Percentiles rank a stretch among this genome's conserved stretches.
Evolutionary conservation across 2,797 vertebrate species (phyloP).

Genomic region (Protonibea diacanthus): DNA sequence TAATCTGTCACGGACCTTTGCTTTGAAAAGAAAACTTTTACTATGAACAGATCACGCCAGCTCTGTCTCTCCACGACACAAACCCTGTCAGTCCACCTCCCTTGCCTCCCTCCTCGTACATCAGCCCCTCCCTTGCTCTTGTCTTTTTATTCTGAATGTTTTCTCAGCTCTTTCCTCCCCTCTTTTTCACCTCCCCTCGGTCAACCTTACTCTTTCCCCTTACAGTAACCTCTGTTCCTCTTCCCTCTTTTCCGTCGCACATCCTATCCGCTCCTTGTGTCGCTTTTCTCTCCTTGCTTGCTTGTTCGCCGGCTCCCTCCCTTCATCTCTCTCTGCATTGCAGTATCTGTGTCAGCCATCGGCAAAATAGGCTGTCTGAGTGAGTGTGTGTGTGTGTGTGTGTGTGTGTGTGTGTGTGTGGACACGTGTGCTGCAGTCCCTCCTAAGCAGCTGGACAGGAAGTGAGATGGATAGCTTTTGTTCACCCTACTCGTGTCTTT

Average conservation of each 20-base stretch:
- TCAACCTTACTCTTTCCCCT: not conserved
- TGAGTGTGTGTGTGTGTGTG: conserved; percentile 37
- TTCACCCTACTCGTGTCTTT: conserved; percentile 36
- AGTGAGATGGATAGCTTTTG: conserved; percentile 56
- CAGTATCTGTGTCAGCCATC: conserved; percentile 84
- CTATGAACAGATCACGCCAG: conserved; percentile 4
- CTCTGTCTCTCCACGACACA: conserved; percentile 2
- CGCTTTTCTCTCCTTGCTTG: conserved; percentile 13
- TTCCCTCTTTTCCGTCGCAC: not conserved
- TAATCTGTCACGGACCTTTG: not conserved
- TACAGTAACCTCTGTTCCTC: conserved; percentile 2
- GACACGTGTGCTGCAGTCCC: conserved; percentile 56
- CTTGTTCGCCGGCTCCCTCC: conserved; percentile 37
- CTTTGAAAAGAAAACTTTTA: not conserved
- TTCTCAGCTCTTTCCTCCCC: conserved; percentile 18
- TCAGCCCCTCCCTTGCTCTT: conserved; percentile 19
- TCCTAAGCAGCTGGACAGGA: conserved; percentile 75
- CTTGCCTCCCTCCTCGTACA: not conserved
- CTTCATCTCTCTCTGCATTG: conserved; percentile 79
- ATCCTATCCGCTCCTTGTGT: conserved; percentile 17
- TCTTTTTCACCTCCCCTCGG: conserved; percentile 24
- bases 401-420: conserved; percentile 29
- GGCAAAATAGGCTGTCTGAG: conserved; percentile 63
- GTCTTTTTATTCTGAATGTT: conserved; percentile 2
- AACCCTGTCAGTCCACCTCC: conserved; percentile 22